Conservation (phyloP, 2,113 vertebrate species). For the Hydrochoerus hydrochaeris region DNA sequence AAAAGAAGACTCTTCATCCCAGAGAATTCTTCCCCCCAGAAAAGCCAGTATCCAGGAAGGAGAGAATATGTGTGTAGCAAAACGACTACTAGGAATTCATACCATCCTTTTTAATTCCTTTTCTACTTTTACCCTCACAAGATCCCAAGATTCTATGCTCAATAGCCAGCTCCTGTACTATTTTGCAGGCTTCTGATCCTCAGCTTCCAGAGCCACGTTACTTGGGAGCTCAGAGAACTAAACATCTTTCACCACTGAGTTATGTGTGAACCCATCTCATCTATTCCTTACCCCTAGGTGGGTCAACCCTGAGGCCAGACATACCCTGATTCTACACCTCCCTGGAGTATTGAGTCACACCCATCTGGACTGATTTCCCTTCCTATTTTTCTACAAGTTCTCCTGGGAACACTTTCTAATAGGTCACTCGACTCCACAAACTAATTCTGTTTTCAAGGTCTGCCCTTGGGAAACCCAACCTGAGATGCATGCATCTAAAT, state of each 20-base stretch:
- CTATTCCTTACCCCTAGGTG: too few species aligned
- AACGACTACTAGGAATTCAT: not conserved
- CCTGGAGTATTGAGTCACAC: not conserved
- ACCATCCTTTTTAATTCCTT: not conserved
- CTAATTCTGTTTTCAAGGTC: not conserved
- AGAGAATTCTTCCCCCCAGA: not conserved
- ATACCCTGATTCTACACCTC: not conserved
- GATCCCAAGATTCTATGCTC: not conserved
- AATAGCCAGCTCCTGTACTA: not conserved
- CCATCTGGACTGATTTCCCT: not conserved
- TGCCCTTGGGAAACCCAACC: not conserved
- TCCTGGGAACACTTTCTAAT: not conserved
- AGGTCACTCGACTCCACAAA: not conserved
- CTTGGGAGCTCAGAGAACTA: not conserved
- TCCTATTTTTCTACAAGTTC: not conserved
- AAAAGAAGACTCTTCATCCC: not conserved
- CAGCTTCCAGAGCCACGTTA: not conserved
- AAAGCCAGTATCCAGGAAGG: not conserved
- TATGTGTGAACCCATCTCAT: not conserved
- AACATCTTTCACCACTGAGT: not conserved
- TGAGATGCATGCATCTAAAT: not conserved
- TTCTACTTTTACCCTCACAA: not conserved
- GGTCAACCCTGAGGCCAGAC: not conserved
- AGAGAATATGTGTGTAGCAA: not conserved
- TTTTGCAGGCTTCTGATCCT: not conserved